Evolutionary conservation across 2,888 invertebrate species (phyloP).

Genomic region (Punctoribates punctum): DNA sequence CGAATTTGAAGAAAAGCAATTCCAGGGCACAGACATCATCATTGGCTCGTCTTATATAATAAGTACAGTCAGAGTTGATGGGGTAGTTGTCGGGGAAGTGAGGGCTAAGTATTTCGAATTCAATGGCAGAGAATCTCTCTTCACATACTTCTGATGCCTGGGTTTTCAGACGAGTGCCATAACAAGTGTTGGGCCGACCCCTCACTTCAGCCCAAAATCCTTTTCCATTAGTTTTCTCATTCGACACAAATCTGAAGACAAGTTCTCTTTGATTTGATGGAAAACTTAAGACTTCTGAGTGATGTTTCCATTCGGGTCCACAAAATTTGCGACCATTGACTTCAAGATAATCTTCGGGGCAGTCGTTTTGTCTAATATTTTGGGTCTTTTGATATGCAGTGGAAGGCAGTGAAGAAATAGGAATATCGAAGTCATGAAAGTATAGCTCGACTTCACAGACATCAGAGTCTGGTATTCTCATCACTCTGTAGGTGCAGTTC

Average conservation of each 20-base stretch:
- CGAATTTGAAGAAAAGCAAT: conserved; percentile 48
- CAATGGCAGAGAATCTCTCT: conserved; percentile 42
- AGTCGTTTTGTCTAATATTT: conserved; percentile 33
- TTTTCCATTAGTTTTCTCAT: conserved; percentile 43
- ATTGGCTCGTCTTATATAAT: conserved; percentile 44
- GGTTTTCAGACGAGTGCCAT: conserved; percentile 21
- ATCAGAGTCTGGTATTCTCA: conserved; percentile 44
- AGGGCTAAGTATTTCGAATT: conserved; percentile 47
- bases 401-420: conserved; percentile 27
- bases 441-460: conserved; percentile 47
- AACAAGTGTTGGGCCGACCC: conserved; percentile 44
- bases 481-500: conserved; percentile 48
- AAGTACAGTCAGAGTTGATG: conserved; percentile 44
- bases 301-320: conserved; percentile 45
- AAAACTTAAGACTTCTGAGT: conserved; percentile 45
- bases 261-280: conserved; percentile 44
- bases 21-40: conserved; percentile 49
- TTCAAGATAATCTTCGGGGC: conserved; percentile 46
- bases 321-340: conserved; percentile 47
- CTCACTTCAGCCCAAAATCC: conserved; percentile 48
- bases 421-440: conserved; percentile 48
- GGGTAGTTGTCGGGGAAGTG: conserved; percentile 46
- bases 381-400: neutral
- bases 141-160: conserved; percentile 44
- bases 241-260: conserved; percentile 45